Conservation (phyloP, 2,888 invertebrate genomes). For the Phortica okadai region DNA sequence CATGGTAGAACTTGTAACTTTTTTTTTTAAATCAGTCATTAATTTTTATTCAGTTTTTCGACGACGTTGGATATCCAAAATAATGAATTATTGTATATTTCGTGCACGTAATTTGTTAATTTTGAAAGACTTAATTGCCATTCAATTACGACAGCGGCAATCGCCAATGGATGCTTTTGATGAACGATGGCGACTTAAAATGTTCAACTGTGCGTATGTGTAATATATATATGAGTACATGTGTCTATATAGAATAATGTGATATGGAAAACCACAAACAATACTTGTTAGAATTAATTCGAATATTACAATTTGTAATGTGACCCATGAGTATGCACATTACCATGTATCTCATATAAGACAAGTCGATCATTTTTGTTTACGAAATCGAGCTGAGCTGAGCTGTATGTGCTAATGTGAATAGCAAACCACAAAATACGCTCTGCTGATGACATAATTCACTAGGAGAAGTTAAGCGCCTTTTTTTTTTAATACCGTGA, state of each 20-base stretch:
- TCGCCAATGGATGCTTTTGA: not conserved
- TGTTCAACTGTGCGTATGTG: conserved; percentile 2
- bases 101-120: conserved; percentile 9
- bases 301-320: conserved; percentile 12
- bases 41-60: not conserved
- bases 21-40: not conserved
- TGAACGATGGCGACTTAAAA: not conserved
- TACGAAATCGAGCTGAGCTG: not conserved
- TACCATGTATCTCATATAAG: not conserved
- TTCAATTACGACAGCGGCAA: conserved; percentile 1
- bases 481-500: not conserved
- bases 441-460: conserved; percentile 28
- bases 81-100: conserved; percentile 5
- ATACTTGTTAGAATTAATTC: not conserved
- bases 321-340: not conserved
- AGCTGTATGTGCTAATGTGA: not conserved
- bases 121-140: conserved; percentile 11
- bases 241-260: not conserved
- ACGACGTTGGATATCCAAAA: not conserved
- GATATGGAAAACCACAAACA: not conserved
- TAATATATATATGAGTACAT: not conserved
- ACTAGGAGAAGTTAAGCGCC: not conserved
- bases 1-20: not conserved
- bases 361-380: not conserved
- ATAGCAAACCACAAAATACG: conserved; percentile 18